Evolutionary conservation across 2,797 vertebrate species (phyloP).

Genomic region (Sebastes taczanowskii): DNA sequence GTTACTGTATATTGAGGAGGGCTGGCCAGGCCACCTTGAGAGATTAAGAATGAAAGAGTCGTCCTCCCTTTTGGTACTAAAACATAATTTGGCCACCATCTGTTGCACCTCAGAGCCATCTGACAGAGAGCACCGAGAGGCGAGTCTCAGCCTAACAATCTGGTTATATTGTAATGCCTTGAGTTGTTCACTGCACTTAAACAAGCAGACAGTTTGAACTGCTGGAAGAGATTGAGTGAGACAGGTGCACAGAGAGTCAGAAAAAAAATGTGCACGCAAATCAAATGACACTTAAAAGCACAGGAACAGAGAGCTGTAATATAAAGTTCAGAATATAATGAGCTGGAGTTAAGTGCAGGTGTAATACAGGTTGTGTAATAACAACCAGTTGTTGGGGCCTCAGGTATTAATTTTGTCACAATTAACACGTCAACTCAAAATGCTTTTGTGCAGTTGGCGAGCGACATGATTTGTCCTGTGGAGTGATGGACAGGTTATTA

Average conservation of each 20-base stretch:
- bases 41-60: conserved; percentile 23
- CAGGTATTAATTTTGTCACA: conserved; percentile 1
- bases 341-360: conserved; percentile 9
- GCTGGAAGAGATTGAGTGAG: not conserved
- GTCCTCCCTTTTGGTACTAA: conserved; percentile 35
- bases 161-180: conserved; percentile 14
- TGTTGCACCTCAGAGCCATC: conserved; percentile 43
- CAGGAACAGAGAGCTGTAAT: not conserved
- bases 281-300: not conserved
- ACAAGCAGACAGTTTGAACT: conserved; percentile 18
- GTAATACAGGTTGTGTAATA: not conserved
- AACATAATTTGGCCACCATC: conserved; percentile 51
- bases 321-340: conserved; percentile 12
- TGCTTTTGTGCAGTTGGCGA: not conserved
- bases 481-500: conserved; percentile 15
- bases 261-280: not conserved
- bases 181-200: conserved; percentile 15
- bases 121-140: conserved; percentile 40
- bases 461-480: not conserved
- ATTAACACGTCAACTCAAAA: conserved; percentile 23
- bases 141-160: conserved; percentile 23
- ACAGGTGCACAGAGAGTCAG: not conserved
- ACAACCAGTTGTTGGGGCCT: not conserved
- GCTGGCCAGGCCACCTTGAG: not conserved
- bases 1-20: not conserved